Conservation (phyloP, 2,888 invertebrate genomes). For the Oasisia sp. region DNA sequence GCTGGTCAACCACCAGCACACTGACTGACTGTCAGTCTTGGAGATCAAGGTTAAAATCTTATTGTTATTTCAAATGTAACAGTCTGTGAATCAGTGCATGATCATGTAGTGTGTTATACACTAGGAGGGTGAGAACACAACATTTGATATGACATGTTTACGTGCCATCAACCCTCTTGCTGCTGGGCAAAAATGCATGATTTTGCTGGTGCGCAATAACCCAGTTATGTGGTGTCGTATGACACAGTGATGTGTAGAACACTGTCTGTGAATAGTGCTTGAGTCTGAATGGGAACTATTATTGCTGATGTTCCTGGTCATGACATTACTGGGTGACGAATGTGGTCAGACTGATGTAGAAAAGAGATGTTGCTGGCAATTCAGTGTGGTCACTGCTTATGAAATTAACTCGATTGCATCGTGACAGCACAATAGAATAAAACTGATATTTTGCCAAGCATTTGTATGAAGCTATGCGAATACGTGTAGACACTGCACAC, state of each 20-base stretch:
- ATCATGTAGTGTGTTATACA: no score
- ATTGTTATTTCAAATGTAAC: no score
- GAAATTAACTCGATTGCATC: not conserved
- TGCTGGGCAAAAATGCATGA: not conserved
- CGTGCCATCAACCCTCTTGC: not conserved
- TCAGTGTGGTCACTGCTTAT: not conserved
- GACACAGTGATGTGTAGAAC: not conserved
- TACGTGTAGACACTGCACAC: no score
- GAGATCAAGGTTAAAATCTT: no score
- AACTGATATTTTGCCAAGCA: not conserved
- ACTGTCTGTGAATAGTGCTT: not conserved
- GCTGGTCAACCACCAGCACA: no score
- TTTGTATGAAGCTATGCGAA: no score
- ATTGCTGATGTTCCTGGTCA: no score
- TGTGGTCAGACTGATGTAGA: not conserved
- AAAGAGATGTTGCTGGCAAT: not conserved
- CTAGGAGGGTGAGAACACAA: no score
- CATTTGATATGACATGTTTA: no score
- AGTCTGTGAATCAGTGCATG: no score
- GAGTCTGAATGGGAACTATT: not conserved
- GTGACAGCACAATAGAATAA: not conserved
- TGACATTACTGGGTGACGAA: no score
- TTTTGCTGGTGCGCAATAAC: not conserved
- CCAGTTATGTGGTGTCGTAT: not conserved
- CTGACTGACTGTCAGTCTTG: no score